Evolutionary conservation across 2,888 invertebrate species (phyloP).

Genomic region (Lasioglossum oenotherae): DNA sequence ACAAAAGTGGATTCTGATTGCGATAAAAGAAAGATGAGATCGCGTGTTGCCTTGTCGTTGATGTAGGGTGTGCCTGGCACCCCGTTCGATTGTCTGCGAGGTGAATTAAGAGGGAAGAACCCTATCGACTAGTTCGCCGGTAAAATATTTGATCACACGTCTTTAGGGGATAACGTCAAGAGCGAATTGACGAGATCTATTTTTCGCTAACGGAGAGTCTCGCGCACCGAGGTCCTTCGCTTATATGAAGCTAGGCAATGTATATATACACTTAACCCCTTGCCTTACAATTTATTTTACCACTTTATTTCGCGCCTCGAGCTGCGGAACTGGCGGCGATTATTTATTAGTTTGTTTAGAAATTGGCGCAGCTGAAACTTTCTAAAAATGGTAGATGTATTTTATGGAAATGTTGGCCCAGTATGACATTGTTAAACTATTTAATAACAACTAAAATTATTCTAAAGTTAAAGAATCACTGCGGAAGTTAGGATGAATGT

Average conservation of each 20-base stretch:
- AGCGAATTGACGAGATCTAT: slow-evolving; percentile 27
- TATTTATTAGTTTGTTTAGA: neutral
- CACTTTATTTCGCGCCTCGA: neutral
- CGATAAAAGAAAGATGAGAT: neutral
- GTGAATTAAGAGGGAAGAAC: neutral
- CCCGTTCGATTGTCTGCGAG: neutral
- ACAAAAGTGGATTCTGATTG: neutral
- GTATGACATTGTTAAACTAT: too few species aligned
- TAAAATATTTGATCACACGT: slow-evolving; percentile 47
- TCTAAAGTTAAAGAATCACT: neutral
- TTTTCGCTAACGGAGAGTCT: slow-evolving; percentile 12
- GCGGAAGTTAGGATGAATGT: neutral
- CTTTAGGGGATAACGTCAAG: slow-evolving; percentile 25
- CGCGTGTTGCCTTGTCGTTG: neutral
- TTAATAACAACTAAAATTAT: too few species aligned
- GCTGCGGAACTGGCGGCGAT: neutral
- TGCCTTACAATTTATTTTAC: neutral
- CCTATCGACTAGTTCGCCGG: neutral
- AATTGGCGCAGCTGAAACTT: neutral
- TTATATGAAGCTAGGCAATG: neutral
- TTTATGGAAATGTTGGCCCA: too few species aligned
- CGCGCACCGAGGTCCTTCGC: neutral
- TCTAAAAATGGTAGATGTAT: neutral
- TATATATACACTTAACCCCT: neutral
- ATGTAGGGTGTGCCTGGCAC: neutral